phyloP scores from a whole-genome alignment of 2,888 invertebrate genomes.

The Eumacrocentrus americanus region DNA sequence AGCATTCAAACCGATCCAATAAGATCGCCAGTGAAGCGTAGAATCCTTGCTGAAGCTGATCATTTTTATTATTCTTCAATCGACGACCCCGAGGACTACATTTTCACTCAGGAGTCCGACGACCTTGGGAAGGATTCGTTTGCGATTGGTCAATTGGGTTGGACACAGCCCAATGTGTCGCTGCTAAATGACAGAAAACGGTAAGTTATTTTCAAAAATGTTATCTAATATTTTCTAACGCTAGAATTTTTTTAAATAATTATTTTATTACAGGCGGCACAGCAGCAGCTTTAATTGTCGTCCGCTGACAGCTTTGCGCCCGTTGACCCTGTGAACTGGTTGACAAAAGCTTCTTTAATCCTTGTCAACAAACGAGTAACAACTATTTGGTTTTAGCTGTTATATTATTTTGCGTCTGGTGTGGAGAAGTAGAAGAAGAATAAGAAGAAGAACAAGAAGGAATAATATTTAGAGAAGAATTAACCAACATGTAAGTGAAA shows the following conservation, averaged over 20 bases:
- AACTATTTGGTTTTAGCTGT: constrained; percentile 35
- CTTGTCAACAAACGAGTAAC: constrained; percentile 33
- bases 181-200: constrained; percentile 59
- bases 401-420: constrained; percentile 33
- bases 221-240: neutral
- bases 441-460: constrained; percentile 21
- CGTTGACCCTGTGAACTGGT: constrained; percentile 54
- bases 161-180: constrained; percentile 50
- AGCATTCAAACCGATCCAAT: constrained; percentile 60
- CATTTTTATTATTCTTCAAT: constrained; percentile 50
- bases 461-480: constrained; percentile 6
- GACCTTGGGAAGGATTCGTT: constrained; percentile 52
- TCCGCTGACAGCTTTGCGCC: constrained; percentile 55
- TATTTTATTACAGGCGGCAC: constrained; percentile 53
- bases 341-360: constrained; percentile 36
- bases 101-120: constrained; percentile 31
- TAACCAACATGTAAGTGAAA: neutral
- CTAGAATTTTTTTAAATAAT: too few species aligned
- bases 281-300: constrained; percentile 59
- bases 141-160: constrained; percentile 47
- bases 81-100: constrained; percentile 28
- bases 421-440: constrained; percentile 37
- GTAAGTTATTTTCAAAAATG: constrained; percentile 35
- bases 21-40: constrained; percentile 56
- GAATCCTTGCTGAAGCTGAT: constrained; percentile 56